Percentiles rank a stretch among this genome's conserved stretches.
Conservation (phyloP, 2,113 vertebrate species). For the Bubo blakistoni region DNA sequence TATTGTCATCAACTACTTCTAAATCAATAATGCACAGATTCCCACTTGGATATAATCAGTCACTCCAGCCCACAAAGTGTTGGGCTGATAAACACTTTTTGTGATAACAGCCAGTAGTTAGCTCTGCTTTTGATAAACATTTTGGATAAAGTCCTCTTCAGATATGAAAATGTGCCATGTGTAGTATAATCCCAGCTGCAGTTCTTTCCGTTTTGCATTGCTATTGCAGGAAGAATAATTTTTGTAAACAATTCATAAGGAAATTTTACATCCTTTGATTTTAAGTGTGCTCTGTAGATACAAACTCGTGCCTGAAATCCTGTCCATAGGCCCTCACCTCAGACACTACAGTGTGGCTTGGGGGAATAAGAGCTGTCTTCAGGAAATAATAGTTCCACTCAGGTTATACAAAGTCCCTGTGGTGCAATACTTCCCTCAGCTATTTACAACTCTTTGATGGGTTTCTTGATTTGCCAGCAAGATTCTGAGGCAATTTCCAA, state of each 20-base stretch:
- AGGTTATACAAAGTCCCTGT: not conserved
- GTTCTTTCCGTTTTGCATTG: not conserved
- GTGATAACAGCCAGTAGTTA: not conserved
- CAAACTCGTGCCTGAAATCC: not conserved
- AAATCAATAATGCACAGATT: not conserved
- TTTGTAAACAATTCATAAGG: not conserved
- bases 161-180: not conserved
- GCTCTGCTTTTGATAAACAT: not conserved
- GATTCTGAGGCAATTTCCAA: not conserved
- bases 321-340: not conserved
- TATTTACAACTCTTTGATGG: not conserved
- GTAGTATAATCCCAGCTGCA: not conserved
- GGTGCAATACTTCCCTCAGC: not conserved
- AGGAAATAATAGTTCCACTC: not conserved
- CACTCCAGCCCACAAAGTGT: not conserved
- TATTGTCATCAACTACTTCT: not conserved
- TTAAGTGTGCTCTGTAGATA: not conserved
- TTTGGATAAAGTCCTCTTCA: not conserved
- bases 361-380: not conserved
- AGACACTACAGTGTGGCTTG: not conserved
- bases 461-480: not conserved
- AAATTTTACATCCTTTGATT: not conserved
- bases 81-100: not conserved
- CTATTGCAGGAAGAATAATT: not conserved
- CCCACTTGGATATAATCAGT: not conserved